A percentile compares a stretch with the other conserved stretches of the same genome.
phyloP scores from a whole-genome alignment of 2,888 invertebrate genomes.

The Diabrotica balteata region DNA sequence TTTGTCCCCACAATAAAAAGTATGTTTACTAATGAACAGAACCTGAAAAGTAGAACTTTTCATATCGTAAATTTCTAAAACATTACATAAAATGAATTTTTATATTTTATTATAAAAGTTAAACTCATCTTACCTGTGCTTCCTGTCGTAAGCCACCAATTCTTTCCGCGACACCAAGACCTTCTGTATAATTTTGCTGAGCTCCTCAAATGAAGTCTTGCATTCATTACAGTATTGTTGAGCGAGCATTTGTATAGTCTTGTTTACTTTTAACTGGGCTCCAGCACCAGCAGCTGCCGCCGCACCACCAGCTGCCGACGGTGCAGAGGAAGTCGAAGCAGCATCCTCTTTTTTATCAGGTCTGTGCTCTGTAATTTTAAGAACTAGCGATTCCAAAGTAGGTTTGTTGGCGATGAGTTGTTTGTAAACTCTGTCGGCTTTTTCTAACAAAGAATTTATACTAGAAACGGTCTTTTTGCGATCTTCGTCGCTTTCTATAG shows the following conservation, averaged over 20 bases:
- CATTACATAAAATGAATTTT: not conserved
- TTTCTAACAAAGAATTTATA: slow-evolving; percentile 89
- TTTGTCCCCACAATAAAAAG: too few relatives aligned
- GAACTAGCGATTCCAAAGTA: slow-evolving; percentile 82
- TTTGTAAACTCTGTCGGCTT: slow-evolving; percentile 93
- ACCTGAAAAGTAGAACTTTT: too few relatives aligned
- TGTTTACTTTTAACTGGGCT: slow-evolving; percentile 75
- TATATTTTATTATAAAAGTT: not conserved
- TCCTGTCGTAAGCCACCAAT: slow-evolving; percentile 88
- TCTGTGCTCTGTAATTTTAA: slow-evolving; percentile 88
- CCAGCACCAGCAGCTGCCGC: slow-evolving; percentile 40
- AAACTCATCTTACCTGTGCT: slow-evolving; percentile 63
- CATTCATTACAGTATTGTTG: slow-evolving; percentile 96
- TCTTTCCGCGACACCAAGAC: slow-evolving; percentile 91
- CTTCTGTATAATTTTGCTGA: slow-evolving; percentile 88
- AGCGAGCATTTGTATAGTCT: slow-evolving; percentile 91
- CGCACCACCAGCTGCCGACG: slow-evolving; percentile 34
- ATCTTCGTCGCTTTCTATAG: slow-evolving; percentile 96
- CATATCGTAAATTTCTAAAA: too few relatives aligned
- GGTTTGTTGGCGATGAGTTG: slow-evolving; percentile 91
- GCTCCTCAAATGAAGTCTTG: slow-evolving; percentile 92
- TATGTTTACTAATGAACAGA: too few relatives aligned
- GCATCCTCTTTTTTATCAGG: slow-evolving; percentile 71
- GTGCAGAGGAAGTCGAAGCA: slow-evolving; percentile 42
- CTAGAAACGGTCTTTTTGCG: slow-evolving; percentile 92